These are phyloP conservation scores for Chionis minor DNA, from an alignment of 2,113 vertebrate species.

Conservation along the genomic window DNA sequence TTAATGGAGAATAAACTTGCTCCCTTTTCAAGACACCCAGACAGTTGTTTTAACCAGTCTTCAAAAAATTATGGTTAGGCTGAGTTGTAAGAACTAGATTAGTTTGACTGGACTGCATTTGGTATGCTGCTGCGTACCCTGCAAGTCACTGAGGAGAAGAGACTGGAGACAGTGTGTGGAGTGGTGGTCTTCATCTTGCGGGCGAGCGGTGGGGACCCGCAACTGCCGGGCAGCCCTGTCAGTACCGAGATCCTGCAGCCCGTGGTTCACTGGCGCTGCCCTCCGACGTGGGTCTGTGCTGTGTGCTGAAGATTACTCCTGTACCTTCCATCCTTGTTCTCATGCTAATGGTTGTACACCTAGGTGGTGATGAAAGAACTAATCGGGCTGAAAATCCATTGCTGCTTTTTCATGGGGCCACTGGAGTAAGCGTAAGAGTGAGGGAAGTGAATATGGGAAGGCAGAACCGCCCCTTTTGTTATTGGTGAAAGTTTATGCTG, in stretches of 20 bases:
- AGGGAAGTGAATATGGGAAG: neutral
- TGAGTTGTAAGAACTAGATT: neutral
- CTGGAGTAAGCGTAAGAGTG: neutral
- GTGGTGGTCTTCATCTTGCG: neutral
- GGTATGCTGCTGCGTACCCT: neutral
- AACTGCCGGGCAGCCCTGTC: too few relatives aligned
- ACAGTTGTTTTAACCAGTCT: neutral
- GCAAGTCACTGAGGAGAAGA: neutral
- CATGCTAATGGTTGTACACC: neutral
- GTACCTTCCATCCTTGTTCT: neutral
- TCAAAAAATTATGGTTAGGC: neutral
- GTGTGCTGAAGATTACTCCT: neutral
- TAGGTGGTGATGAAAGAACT: neutral
- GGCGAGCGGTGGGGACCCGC: neutral
- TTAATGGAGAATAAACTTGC: neutral
- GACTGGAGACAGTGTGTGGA: neutral
- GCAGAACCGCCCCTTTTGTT: neutral
- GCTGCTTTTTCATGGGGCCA: neutral
- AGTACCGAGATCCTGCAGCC: neutral
- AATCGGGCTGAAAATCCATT: neutral
- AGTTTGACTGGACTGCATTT: neutral
- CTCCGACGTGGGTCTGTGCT: neutral
- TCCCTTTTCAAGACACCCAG: neutral
- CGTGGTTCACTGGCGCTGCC: neutral
- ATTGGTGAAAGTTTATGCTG: neutral